Percentiles rank a stretch among this genome's conserved stretches.
Conservation (phyloP, 2,113 vertebrate genomes). For the Lampris megalopsis region DNA sequence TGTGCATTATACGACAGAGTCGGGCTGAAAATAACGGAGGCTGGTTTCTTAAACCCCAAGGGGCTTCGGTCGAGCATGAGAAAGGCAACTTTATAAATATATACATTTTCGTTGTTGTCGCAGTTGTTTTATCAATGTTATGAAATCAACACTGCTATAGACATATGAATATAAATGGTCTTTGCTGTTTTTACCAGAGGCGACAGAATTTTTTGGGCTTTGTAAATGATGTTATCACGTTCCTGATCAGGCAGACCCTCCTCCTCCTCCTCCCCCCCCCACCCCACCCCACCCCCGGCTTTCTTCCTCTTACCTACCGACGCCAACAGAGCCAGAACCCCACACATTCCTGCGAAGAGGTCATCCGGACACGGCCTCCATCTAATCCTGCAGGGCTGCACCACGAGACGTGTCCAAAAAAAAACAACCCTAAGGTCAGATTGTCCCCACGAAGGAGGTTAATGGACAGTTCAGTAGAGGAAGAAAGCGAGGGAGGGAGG, state of each 20-base stretch:
- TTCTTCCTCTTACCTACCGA: too few species aligned
- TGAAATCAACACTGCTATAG: slow-evolving; percentile 71
- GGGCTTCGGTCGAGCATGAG: slow-evolving; percentile 75
- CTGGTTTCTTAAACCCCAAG: slow-evolving; percentile 24
- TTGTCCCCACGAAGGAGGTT: too few species aligned
- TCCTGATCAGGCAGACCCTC: slow-evolving; percentile 53
- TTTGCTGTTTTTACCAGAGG: slow-evolving; percentile 61
- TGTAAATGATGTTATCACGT: slow-evolving; percentile 56
- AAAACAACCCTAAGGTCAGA: neutral
- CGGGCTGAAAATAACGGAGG: slow-evolving; percentile 1
- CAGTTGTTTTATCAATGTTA: slow-evolving; percentile 74
- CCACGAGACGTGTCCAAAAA: neutral
- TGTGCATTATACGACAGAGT: slow-evolving; percentile 57
- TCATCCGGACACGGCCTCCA: neutral
- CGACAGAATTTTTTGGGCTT: slow-evolving; percentile 25
- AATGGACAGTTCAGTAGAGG: slow-evolving; percentile 3
- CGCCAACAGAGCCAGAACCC: too few species aligned
- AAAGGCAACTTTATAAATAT: slow-evolving; percentile 78
- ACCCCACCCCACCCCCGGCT: neutral
- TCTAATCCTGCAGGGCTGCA: too few species aligned
- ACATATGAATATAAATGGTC: slow-evolving; percentile 74
- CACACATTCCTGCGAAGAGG: too few species aligned
- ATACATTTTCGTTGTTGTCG: slow-evolving; percentile 72
- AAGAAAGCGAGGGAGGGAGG: slow-evolving; percentile 43
- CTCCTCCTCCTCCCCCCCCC: slow-evolving; percentile 13